These are phyloP conservation scores for Dicranocentrus wangi DNA, from an alignment of 2,888 invertebrate genomes.

Conservation along the genomic window DNA sequence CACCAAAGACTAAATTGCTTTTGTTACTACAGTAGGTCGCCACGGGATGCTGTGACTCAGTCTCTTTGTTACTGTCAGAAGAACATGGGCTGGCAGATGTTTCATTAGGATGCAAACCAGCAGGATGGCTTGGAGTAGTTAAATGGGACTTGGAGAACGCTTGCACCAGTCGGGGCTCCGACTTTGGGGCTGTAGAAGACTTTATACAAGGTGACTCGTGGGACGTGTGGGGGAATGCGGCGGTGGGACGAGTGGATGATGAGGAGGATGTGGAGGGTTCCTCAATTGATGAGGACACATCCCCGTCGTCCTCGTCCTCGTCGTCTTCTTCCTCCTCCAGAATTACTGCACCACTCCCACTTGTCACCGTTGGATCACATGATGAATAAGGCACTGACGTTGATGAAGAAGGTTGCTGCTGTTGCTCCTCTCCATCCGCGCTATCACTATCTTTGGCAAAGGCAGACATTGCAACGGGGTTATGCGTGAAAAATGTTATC, in stretches of 20 bases:
- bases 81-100: constrained; percentile 24
- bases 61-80: constrained; percentile 58
- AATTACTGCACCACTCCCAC: constrained; percentile 50
- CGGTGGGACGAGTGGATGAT: constrained; percentile 33
- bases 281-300: constrained; percentile 45
- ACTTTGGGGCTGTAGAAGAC: background rate
- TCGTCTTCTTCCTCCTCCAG: constrained; percentile 51
- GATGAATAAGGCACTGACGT: constrained; percentile 45
- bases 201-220: background rate
- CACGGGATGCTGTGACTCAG: constrained; percentile 48
- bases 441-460: constrained; percentile 61
- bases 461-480: constrained; percentile 61
- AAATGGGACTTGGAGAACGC: constrained; percentile 11
- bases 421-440: constrained; percentile 19
- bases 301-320: constrained; percentile 40
- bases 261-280: constrained; percentile 50
- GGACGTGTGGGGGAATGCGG: background rate
- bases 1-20: constrained; percentile 7
- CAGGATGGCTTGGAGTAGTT: background rate
- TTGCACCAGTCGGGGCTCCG: background rate
- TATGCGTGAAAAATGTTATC: constrained; percentile 93
- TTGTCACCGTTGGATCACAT: constrained; percentile 48
- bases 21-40: constrained; percentile 41
- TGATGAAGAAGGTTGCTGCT: constrained; percentile 17
- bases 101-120: constrained; percentile 26